These are phyloP conservation scores for Sthenelais limicola DNA, from an alignment of 2,888 invertebrate species.

Conservation along the genomic window DNA sequence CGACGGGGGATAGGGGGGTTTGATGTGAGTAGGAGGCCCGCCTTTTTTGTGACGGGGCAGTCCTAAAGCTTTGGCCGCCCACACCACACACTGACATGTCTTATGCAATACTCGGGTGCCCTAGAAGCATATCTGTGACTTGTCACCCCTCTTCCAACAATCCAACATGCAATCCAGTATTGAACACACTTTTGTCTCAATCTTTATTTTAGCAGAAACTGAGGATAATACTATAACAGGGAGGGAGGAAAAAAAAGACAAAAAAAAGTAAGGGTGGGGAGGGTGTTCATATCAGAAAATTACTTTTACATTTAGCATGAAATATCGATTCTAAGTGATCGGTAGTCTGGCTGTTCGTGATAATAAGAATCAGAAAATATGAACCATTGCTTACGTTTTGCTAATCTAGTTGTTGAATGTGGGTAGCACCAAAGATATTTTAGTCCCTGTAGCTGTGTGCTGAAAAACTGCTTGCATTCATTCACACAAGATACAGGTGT, in stretches of 20 bases:
- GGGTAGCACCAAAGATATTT: constrained; percentile 40
- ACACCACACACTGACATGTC: constrained; percentile 25
- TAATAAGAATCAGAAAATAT: constrained; percentile 22
- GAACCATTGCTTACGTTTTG: constrained; percentile 32
- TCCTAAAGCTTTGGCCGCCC: constrained; percentile 25
- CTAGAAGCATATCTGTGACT: constrained; percentile 39
- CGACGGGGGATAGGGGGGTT: constrained; percentile 17
- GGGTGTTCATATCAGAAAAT: constrained; percentile 34
- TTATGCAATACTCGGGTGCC: constrained; percentile 40
- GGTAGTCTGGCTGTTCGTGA: constrained; percentile 24
- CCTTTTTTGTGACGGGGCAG: constrained; percentile 30
- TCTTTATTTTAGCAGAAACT: constrained; percentile 36
- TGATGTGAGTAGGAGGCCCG: constrained; percentile 36
- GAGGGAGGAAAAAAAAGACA: constrained; percentile 8
- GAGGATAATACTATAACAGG: constrained; percentile 8
- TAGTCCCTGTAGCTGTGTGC: constrained; percentile 37
- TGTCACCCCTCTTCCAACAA: constrained; percentile 36
- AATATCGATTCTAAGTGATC: constrained; percentile 16
- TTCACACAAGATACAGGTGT: constrained; percentile 37
- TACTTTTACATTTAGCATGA: constrained; percentile 25
- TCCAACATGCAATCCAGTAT: constrained; percentile 40
- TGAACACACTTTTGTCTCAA: constrained; percentile 32
- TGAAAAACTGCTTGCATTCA: constrained; percentile 40
- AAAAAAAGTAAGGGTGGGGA: constrained; percentile 16
- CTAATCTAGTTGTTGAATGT: constrained; percentile 39